Evolutionary conservation across 2,113 vertebrate species (phyloP).

Genomic region (Camelus bactrianus): DNA sequence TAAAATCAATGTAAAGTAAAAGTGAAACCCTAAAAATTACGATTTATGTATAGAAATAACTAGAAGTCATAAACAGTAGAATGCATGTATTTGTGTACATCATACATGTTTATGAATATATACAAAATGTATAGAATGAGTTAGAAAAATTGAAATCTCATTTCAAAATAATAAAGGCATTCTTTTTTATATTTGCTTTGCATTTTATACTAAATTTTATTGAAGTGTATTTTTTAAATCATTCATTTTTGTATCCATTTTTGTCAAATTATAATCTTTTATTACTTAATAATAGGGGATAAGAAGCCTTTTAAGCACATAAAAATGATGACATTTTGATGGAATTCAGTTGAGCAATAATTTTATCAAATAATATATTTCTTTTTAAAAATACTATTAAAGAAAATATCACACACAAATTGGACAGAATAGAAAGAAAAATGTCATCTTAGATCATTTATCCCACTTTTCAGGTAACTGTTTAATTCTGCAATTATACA

Average conservation of each 20-base stretch:
- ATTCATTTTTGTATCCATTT: conserved; percentile 86
- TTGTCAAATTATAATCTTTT: conserved; percentile 89
- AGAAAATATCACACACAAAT: conserved; percentile 85
- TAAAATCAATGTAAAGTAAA: neutral
- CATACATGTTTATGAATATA: neutral
- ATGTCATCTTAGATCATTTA: conserved; percentile 84
- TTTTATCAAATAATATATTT: conserved; percentile 89
- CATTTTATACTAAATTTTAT: conserved; percentile 85
- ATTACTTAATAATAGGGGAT: conserved; percentile 87
- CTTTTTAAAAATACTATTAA: conserved; percentile 85
- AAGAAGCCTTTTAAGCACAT: conserved; percentile 85
- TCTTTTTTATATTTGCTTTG: conserved; percentile 81
- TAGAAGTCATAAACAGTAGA: neutral
- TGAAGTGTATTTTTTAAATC: conserved; percentile 82
- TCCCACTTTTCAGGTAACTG: conserved; percentile 67
- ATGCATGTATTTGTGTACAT: neutral
- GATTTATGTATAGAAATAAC: neutral
- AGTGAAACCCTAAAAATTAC: neutral
- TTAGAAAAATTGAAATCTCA: conserved; percentile 67
- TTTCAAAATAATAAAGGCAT: conserved; percentile 82
- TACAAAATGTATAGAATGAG: neutral
- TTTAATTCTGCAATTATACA: conserved; percentile 76
- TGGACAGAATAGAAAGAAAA: conserved; percentile 84
- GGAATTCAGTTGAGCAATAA: conserved; percentile 86
- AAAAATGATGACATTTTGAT: conserved; percentile 88